Evolutionary conservation across 92 coral and sea anemone genomes (phyloP).

Genomic region (Anthopleura xanthogrammica): DNA sequence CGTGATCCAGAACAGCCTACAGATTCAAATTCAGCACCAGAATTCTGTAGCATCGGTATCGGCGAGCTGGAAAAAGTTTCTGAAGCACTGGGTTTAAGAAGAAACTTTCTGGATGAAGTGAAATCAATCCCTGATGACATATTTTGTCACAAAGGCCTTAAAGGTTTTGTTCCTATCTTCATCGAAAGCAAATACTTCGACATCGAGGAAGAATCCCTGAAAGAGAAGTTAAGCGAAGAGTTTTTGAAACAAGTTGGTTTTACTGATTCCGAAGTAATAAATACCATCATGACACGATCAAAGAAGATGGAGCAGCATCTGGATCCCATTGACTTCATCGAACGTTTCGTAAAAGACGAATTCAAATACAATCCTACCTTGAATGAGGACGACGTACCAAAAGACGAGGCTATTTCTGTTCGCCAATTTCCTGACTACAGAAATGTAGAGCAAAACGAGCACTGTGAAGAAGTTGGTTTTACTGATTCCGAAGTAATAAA

Average conservation of each 20-base stretch:
- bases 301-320: constrained; percentile 21
- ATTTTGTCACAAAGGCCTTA: constrained; percentile 22
- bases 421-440: background rate
- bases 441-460: background rate
- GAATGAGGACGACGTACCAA: background rate
- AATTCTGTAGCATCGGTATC: background rate
- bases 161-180: constrained; percentile 42
- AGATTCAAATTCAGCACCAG: too few species aligned
- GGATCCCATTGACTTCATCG: constrained; percentile 39
- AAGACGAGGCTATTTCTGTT: background rate
- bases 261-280: background rate
- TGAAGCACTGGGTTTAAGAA: background rate
- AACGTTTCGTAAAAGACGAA: constrained; percentile 41
- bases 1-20: background rate
- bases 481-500: background rate
- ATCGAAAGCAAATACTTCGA: constrained; percentile 19
- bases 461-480: constrained; percentile 45
- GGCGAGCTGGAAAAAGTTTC: background rate
- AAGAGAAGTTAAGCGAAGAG: background rate
- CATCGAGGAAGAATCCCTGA: background rate
- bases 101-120: constrained; percentile 38
- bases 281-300: background rate
- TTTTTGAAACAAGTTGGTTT: constrained; percentile 50
- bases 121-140: constrained; percentile 25
- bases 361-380: constrained; percentile 39